These are phyloP conservation scores for Chelonus formosanus DNA, from an alignment of 2,888 invertebrate genomes.

Conservation along the genomic window DNA sequence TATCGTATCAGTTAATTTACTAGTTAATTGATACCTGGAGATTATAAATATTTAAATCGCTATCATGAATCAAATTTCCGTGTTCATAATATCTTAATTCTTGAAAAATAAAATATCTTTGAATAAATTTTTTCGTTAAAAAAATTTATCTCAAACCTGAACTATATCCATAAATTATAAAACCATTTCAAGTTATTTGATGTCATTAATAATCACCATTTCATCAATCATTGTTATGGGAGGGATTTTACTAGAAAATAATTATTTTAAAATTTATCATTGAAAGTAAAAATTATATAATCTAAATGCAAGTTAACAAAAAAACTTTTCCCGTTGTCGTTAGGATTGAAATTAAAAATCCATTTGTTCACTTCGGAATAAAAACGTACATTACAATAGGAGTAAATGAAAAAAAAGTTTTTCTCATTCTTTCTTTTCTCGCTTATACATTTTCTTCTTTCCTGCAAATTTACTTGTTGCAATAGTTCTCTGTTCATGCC, in stretches of 20 bases:
- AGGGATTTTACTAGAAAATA: not conserved
- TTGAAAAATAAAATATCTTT: too few relatives aligned
- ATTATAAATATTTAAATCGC: too few relatives aligned
- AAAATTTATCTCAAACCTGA: too few relatives aligned
- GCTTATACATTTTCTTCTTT: conserved; percentile 3
- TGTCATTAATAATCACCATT: too few relatives aligned
- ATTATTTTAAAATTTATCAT: not conserved
- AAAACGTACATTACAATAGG: not conserved
- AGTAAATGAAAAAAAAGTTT: conserved; percentile 6
- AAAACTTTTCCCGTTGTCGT: not conserved
- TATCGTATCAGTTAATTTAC: too few relatives aligned
- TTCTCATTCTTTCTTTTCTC: not conserved
- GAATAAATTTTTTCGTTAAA: too few relatives aligned
- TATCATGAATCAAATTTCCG: too few relatives aligned
- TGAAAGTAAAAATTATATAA: not conserved
- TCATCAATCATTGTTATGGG: too few relatives aligned
- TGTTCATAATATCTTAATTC: too few relatives aligned
- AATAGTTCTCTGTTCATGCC: conserved; percentile 18
- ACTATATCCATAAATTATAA: too few relatives aligned
- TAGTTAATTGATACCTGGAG: too few relatives aligned
- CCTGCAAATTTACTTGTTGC: conserved; percentile 26
- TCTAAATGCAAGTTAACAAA: conserved; percentile 17
- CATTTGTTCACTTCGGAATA: conserved; percentile 4
- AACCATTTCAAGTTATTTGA: too few relatives aligned
- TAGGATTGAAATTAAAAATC: conserved; percentile 29